A percentile compares a stretch with the other conserved stretches of the same genome.
Evolutionary conservation across 2,113 vertebrate species (phyloP).

Genomic region (Actenoides lindsayi): DNA sequence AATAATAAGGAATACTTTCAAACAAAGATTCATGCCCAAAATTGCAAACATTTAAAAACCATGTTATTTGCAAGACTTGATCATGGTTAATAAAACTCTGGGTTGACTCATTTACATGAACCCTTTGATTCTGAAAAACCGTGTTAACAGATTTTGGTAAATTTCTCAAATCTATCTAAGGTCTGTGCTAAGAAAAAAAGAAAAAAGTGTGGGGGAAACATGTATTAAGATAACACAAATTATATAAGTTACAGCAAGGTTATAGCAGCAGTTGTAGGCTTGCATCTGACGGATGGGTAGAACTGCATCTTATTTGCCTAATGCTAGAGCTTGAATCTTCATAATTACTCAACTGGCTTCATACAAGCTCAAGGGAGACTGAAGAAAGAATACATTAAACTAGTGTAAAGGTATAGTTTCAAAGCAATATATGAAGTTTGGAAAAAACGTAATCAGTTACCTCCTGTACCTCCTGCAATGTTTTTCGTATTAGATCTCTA

Average conservation of each 20-base stretch:
- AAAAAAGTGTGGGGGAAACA: neutral
- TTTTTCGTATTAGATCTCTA: neutral
- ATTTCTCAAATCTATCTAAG: neutral
- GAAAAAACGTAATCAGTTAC: neutral
- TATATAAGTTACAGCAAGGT: neutral
- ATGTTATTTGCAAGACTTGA: neutral
- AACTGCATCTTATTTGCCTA: neutral
- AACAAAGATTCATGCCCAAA: neutral
- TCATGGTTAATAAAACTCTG: neutral
- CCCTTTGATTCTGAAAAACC: neutral
- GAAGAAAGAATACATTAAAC: neutral
- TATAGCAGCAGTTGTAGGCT: neutral
- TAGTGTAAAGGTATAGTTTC: neutral
- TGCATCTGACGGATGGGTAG: neutral
- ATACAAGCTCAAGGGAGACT: neutral
- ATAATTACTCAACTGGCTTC: neutral
- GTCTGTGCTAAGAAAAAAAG: accelerated
- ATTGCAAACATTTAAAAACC: neutral
- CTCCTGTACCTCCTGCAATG: neutral
- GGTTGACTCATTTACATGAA: neutral
- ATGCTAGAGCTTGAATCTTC: neutral
- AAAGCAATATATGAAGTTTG: neutral
- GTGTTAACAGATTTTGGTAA: neutral
- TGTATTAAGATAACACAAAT: neutral
- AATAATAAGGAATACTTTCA: neutral